These are phyloP conservation scores for Chorisops tibialis DNA, from an alignment of 2,888 invertebrate genomes.

Conservation along the genomic window DNA sequence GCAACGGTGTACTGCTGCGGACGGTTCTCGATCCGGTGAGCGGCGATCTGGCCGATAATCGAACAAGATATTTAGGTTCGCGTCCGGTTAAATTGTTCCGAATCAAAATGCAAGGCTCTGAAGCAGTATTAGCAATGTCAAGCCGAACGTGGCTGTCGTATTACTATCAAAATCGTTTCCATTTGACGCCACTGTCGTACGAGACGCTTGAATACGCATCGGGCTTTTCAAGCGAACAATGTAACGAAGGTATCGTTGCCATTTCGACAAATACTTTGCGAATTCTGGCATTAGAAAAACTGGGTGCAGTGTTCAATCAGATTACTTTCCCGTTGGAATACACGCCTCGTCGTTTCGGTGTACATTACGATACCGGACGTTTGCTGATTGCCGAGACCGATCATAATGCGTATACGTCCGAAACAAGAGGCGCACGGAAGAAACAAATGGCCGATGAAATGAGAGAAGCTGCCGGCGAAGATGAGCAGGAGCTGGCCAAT, in stretches of 20 bases:
- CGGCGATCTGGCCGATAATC: conserved; percentile 94
- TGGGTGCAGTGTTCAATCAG: conserved; percentile 98
- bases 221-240: conserved; percentile 94
- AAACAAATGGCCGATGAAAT: conserved; percentile 98
- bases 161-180: conserved; percentile 94
- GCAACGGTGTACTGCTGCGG: conserved; percentile 91
- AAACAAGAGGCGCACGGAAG: conserved; percentile 85
- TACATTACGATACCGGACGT: conserved; percentile 87
- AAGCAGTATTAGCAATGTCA: conserved; percentile 96
- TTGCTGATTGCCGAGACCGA: conserved; percentile 94
- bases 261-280: conserved; percentile 96
- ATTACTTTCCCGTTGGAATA: conserved; percentile 88
- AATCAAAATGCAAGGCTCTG: conserved; percentile 91
- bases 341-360: conserved; percentile 91
- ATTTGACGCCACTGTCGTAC: conserved; percentile 92
- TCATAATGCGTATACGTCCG: conserved; percentile 97
- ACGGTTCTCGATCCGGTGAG: conserved; percentile 94
- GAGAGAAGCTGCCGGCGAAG: conserved; percentile 94
- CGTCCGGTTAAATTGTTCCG: conserved; percentile 94
- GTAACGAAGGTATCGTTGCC: conserved; percentile 98
- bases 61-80: conserved; percentile 94
- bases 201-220: conserved; percentile 97
- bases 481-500: conserved; percentile 90
- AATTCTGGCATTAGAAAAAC: conserved; percentile 95
- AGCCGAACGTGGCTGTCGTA: conserved; percentile 98